Conservation (phyloP, 2,888 invertebrate species). For the Thyatira batis region DNA sequence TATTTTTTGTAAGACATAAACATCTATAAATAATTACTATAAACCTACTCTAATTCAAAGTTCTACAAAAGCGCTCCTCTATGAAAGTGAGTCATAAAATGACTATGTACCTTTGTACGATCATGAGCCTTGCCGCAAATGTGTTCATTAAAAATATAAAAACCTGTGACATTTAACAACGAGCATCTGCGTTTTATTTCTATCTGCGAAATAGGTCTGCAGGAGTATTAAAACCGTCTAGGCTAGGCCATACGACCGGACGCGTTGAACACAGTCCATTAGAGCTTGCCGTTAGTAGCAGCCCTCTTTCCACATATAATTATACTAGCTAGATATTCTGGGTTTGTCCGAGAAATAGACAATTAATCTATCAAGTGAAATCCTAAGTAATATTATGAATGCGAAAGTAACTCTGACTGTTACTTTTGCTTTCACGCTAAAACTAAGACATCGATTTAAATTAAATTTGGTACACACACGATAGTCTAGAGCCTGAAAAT, state of each 20-base stretch:
- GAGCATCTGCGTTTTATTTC: neutral
- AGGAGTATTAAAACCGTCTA: neutral
- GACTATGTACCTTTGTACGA: neutral
- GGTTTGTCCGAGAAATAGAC: neutral
- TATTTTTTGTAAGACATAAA: no score
- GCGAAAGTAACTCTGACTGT: no score
- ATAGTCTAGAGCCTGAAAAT: no score
- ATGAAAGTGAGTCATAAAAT: no score
- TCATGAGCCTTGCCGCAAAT: neutral
- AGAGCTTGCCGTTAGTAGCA: neutral
- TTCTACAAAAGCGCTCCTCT: no score
- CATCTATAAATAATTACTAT: no score
- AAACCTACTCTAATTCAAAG: no score
- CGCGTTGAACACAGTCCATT: neutral
- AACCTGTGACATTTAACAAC: neutral
- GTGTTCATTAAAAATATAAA: neutral
- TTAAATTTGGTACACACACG: no score
- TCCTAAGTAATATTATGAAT: no score
- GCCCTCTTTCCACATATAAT: neutral
- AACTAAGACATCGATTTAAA: no score
- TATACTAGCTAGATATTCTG: neutral
- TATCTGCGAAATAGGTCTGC: neutral
- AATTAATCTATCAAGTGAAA: no score
- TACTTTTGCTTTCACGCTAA: no score
- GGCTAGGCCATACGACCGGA: neutral